These are phyloP conservation scores for Panthera leo DNA, from an alignment of 2,113 vertebrate genomes.

Conservation along the genomic window DNA sequence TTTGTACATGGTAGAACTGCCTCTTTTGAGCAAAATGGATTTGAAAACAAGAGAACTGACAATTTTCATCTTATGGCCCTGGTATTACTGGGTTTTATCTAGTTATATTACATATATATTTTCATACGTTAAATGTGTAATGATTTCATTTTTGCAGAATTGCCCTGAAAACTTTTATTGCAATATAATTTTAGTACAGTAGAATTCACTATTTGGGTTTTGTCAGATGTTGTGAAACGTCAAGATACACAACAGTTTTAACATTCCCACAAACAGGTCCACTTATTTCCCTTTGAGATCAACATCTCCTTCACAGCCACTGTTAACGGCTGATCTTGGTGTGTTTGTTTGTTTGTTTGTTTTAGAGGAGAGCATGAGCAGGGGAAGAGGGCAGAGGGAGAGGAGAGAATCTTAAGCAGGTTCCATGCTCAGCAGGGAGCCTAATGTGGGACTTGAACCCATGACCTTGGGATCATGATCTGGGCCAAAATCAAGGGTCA, in stretches of 20 bases:
- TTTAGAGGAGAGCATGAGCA: too few relatives aligned
- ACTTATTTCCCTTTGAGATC: background rate
- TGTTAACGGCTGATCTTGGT: background rate
- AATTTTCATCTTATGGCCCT: background rate
- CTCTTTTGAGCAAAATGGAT: background rate
- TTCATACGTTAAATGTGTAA: background rate
- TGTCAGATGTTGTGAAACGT: background rate
- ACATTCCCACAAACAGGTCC: accelerated
- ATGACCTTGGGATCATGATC: too few relatives aligned
- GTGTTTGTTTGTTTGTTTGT: too few relatives aligned
- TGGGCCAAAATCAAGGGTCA: too few relatives aligned
- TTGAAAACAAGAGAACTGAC: background rate
- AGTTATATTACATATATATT: background rate
- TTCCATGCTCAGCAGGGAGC: too few relatives aligned
- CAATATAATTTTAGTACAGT: background rate
- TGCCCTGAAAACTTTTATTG: background rate
- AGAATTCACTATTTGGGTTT: background rate
- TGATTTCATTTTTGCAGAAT: background rate
- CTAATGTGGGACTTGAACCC: too few relatives aligned
- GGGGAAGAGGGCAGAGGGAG: too few relatives aligned
- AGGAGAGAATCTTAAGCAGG: too few relatives aligned
- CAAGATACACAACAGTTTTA: background rate
- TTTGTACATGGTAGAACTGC: background rate
- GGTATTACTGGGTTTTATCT: background rate
- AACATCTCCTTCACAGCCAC: background rate